Percentiles rank a stretch among this genome's conserved stretches.
Evolutionary conservation across 2,113 vertebrate species (phyloP).

Genomic region (Lampris megalopsis): DNA sequence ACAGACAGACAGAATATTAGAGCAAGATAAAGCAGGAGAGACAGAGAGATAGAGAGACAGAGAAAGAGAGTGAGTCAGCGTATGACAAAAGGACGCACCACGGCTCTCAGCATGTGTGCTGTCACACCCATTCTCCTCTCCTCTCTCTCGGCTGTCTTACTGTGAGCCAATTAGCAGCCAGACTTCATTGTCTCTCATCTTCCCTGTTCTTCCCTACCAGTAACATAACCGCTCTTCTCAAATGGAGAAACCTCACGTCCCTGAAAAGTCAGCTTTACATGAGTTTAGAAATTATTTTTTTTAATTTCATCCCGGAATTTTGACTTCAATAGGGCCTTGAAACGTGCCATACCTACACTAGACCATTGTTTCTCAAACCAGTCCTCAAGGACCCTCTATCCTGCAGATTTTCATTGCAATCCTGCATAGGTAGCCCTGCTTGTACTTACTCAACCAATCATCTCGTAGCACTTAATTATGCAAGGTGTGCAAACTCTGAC

Average conservation of each 20-base stretch:
- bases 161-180: conserved; percentile 39
- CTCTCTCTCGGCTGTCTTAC: conserved; percentile 3
- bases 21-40: not conserved
- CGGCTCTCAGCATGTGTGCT: not conserved
- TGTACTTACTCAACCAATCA: too few species aligned
- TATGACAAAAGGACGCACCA: not conserved
- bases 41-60: not conserved
- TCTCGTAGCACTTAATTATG: too few species aligned
- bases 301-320: not conserved
- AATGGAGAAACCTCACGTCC: not conserved
- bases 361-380: too few species aligned
- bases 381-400: too few species aligned
- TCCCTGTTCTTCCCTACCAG: conserved; percentile 54
- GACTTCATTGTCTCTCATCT: conserved; percentile 27
- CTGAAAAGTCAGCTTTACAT: conserved; percentile 1
- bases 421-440: too few species aligned
- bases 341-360: too few species aligned
- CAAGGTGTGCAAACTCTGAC: too few species aligned
- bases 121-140: conserved; percentile 3
- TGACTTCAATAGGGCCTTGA: not conserved
- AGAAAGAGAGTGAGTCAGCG: not conserved
- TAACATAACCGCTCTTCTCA: conserved; percentile 47
- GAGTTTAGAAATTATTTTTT: not conserved
- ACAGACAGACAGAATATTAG: not conserved
- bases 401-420: too few species aligned